A percentile compares a stretch with the other conserved stretches of the same genome.
phyloP scores from a whole-genome alignment of 2,113 vertebrate species.

The Polypterus senegalus region DNA sequence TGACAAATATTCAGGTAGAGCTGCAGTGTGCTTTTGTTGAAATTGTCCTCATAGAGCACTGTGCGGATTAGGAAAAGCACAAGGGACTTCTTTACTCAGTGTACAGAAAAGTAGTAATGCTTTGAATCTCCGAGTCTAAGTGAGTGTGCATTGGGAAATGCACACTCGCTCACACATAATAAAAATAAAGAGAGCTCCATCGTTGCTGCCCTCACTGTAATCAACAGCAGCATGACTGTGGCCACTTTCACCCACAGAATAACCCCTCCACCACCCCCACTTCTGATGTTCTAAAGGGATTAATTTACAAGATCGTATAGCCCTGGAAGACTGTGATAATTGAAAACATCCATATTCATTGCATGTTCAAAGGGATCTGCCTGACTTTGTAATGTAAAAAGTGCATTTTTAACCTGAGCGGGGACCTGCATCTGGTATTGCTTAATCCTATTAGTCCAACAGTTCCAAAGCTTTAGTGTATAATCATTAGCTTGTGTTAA shows the following conservation, averaged over 20 bases:
- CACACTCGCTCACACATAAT: conserved; percentile 65
- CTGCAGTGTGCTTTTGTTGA: too few species aligned
- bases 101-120: conserved; percentile 3
- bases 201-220: too few species aligned
- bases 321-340: conserved; percentile 85
- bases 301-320: conserved; percentile 81
- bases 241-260: too few species aligned
- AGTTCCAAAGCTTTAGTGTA: conserved; percentile 83
- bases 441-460: conserved; percentile 83
- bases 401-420: conserved; percentile 81
- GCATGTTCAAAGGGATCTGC: conserved; percentile 82
- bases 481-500: conserved; percentile 81
- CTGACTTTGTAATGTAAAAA: conserved; percentile 87
- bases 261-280: conserved; percentile 30
- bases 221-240: too few species aligned
- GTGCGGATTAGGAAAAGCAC: too few species aligned
- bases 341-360: conserved; percentile 89
- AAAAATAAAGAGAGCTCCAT: conserved; percentile 33
- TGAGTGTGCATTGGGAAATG: conserved; percentile 73
- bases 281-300: conserved; percentile 80
- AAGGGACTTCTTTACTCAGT: too few species aligned
- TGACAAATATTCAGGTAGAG: too few species aligned
- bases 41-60: too few species aligned
- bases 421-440: conserved; percentile 76
- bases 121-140: conserved; percentile 60